These are phyloP conservation scores for Podocnemis expansa DNA, from an alignment of 2,113 vertebrate genomes.

Conservation along the genomic window DNA sequence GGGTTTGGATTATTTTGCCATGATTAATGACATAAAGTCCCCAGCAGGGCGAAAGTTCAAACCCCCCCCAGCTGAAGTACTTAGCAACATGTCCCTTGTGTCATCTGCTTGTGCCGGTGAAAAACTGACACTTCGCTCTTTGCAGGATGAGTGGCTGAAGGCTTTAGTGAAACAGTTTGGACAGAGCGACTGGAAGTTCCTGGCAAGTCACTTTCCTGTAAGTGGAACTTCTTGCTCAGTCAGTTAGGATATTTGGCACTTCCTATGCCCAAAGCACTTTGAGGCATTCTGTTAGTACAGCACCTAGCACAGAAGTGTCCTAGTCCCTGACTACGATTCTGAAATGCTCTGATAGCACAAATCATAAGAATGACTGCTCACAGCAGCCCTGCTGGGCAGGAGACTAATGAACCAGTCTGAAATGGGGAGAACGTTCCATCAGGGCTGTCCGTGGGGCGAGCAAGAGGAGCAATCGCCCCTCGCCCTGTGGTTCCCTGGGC, in stretches of 20 bases:
- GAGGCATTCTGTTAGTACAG: neutral
- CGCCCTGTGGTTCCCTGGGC: no score
- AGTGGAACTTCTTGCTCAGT: constrained; percentile 65
- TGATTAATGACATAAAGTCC: neutral
- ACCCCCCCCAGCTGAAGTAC: neutral
- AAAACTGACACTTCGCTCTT: constrained; percentile 43
- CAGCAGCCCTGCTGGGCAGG: neutral
- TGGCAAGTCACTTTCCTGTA: constrained; percentile 89
- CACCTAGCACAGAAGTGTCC: neutral
- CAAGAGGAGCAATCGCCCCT: no score
- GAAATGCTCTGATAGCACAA: neutral
- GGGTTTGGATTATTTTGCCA: neutral
- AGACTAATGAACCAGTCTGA: neutral
- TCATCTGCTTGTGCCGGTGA: neutral
- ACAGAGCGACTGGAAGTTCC: constrained; percentile 91
- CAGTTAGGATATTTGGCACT: neutral
- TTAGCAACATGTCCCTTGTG: neutral
- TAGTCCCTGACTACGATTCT: neutral
- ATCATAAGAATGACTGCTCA: neutral
- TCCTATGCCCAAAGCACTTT: neutral
- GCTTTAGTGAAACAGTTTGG: constrained; percentile 88
- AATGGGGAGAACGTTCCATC: neutral
- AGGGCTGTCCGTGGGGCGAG: no score
- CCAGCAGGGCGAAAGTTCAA: neutral
- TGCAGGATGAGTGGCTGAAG: constrained; percentile 91